Conservation (phyloP, 2,888 invertebrate genomes). For the Spilosoma lubricipeda region DNA sequence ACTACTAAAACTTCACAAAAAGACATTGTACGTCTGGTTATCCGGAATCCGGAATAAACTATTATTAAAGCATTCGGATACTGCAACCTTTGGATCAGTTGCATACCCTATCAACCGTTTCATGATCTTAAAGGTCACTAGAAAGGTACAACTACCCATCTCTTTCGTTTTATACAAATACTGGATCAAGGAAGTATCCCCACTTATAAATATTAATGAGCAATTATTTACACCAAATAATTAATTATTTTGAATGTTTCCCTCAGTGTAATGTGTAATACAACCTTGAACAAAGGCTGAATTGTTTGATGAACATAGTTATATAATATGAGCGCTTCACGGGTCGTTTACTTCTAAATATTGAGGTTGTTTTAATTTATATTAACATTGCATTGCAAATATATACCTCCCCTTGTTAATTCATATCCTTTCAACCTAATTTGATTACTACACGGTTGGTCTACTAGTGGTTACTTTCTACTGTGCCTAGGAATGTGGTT, state of each 20-base stretch:
- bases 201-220: slow-evolving; percentile 19
- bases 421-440: not conserved
- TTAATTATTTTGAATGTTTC: slow-evolving; percentile 43
- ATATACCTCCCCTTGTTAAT: not conserved
- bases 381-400: not conserved
- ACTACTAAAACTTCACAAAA: too few species aligned
- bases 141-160: not conserved
- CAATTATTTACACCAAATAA: slow-evolving; percentile 30
- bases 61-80: too few species aligned
- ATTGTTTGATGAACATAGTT: slow-evolving; percentile 26
- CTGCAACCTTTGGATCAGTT: too few species aligned
- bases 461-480: too few species aligned
- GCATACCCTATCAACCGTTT: too few species aligned
- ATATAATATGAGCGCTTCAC: slow-evolving; percentile 41
- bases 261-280: slow-evolving; percentile 15
- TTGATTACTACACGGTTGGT: not conserved
- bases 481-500: too few species aligned
- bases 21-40: too few species aligned
- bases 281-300: slow-evolving; percentile 39
- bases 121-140: too few species aligned
- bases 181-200: slow-evolving; percentile 47
- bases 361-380: slow-evolving; percentile 27
- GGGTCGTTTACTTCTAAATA: slow-evolving; percentile 35
- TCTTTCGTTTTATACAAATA: slow-evolving; percentile 20
- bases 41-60: too few species aligned